phyloP scores from a whole-genome alignment of 2,113 vertebrate species.

The Neogobius melanostomus region DNA sequence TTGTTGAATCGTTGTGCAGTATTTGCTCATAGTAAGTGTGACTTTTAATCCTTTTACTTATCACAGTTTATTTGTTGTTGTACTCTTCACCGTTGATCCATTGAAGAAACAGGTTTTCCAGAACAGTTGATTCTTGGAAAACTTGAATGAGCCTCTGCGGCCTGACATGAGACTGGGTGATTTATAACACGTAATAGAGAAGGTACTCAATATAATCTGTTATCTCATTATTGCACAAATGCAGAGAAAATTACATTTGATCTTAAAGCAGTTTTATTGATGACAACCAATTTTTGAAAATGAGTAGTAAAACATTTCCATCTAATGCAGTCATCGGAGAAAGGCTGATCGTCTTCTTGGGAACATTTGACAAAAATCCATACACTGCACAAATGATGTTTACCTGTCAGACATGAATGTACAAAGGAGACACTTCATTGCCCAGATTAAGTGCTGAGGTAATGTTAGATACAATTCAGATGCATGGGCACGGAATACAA shows the following conservation, averaged over 20 bases:
- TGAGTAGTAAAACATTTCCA: slow-evolving; percentile 60
- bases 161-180: slow-evolving; percentile 8
- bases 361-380: slow-evolving; percentile 35
- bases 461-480: slow-evolving; percentile 75
- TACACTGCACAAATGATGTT: slow-evolving; percentile 35
- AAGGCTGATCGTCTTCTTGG: slow-evolving; percentile 48
- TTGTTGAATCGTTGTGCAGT: too few species aligned
- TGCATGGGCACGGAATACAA: slow-evolving; percentile 69
- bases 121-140: not conserved
- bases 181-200: too few species aligned
- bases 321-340: slow-evolving; percentile 57
- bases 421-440: slow-evolving; percentile 68
- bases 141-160: not conserved
- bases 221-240: not conserved
- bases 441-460: slow-evolving; percentile 76
- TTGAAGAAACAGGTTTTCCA: not conserved
- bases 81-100: not conserved
- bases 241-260: slow-evolving; percentile 22
- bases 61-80: not conserved
- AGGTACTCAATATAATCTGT: too few species aligned
- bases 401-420: slow-evolving; percentile 30
- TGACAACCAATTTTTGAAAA: slow-evolving; percentile 66
- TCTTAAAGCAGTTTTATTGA: slow-evolving; percentile 73
- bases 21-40: too few species aligned
- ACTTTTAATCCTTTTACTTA: not conserved